Conservation (phyloP, 1,140 invertebrate species). For the Aphis craccivora region DNA sequence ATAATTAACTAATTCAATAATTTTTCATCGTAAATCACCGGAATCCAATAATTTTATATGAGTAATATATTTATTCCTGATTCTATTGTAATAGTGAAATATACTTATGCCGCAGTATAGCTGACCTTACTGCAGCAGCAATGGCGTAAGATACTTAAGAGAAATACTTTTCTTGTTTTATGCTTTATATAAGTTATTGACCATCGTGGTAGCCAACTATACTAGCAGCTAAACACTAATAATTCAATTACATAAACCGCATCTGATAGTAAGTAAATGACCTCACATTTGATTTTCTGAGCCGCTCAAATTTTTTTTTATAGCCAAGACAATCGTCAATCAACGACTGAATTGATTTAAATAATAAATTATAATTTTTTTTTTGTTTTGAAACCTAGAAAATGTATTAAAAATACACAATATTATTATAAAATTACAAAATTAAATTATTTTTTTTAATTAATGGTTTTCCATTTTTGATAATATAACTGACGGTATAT, state of each 20-base stretch:
- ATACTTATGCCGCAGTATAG: background rate
- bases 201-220: background rate
- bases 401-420: background rate
- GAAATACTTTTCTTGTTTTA: background rate
- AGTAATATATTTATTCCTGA: background rate
- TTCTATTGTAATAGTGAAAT: background rate
- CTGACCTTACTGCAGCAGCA: background rate
- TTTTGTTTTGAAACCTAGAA: background rate
- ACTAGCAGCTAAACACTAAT: background rate
- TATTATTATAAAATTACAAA: background rate
- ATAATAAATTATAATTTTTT: background rate
- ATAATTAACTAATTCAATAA: background rate
- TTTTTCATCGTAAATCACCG: background rate
- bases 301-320: background rate
- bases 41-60: background rate
- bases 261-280: background rate
- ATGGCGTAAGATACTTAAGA: background rate
- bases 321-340: background rate
- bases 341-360: background rate
- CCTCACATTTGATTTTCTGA: background rate
- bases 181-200: conserved; percentile 4
- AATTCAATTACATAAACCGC: conserved; percentile 1
- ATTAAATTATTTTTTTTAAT: background rate
- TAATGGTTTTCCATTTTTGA: background rate
- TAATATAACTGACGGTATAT: background rate